Evolutionary conservation across 2,113 vertebrate genomes (phyloP).

Genomic region (Apistogramma diplotaenia): DNA sequence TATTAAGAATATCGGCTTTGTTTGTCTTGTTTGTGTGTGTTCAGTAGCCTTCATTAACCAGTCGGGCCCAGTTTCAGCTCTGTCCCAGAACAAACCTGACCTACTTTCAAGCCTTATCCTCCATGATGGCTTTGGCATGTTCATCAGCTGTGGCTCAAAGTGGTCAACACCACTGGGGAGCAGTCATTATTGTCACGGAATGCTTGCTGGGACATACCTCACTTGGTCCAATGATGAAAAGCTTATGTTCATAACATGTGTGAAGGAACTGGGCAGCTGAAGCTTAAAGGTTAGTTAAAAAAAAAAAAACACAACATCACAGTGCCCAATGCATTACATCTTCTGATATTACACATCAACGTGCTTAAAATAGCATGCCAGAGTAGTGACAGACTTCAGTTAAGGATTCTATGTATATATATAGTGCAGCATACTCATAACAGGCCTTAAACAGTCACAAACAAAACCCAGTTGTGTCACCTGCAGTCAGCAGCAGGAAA

Average conservation of each 20-base stretch:
- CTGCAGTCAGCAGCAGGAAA: background rate
- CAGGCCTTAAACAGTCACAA: slow-evolving; percentile 59
- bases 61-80: background rate
- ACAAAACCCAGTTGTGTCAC: slow-evolving; percentile 55
- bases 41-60: background rate
- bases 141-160: slow-evolving; percentile 36
- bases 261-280: slow-evolving; percentile 66
- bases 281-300: background rate
- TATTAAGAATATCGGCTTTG: background rate
- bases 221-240: slow-evolving; percentile 18
- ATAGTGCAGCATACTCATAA: slow-evolving; percentile 13
- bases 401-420: slow-evolving; percentile 45
- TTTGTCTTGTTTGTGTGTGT: background rate
- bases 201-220: slow-evolving; percentile 28
- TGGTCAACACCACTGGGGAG: slow-evolving; percentile 15
- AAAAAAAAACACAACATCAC: slow-evolving; percentile 27
- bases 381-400: slow-evolving; percentile 64
- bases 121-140: background rate
- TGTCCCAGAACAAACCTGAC: slow-evolving; percentile 31
- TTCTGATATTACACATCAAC: slow-evolving; percentile 68
- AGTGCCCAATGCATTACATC: slow-evolving; percentile 30
- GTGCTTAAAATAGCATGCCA: slow-evolving; percentile 61
- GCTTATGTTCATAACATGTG: slow-evolving; percentile 46
- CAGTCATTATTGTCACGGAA: background rate
- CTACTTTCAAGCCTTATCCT: slow-evolving; percentile 35